phyloP scores from a whole-genome alignment of 2,888 invertebrate genomes.

The Cheilosia vernalis region DNA sequence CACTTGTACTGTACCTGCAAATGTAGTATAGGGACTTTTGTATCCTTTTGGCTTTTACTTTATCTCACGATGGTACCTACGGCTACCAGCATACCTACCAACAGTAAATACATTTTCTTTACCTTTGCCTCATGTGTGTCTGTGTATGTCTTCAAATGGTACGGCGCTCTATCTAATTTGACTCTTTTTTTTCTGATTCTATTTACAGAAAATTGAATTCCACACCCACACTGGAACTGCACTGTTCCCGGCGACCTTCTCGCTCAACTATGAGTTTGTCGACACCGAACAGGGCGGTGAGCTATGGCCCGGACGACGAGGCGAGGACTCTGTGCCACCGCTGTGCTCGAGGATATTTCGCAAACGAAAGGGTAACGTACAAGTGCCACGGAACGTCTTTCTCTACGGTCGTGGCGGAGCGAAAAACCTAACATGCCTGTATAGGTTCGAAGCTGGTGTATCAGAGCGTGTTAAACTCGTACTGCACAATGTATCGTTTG shows the following conservation, averaged over 20 bases:
- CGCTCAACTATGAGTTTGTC: slow-evolving; percentile 91
- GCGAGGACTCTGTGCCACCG: slow-evolving; percentile 83
- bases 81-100: slow-evolving; percentile 13
- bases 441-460: slow-evolving; percentile 88
- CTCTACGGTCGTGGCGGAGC: slow-evolving; percentile 93
- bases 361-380: slow-evolving; percentile 87
- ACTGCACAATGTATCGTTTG: slow-evolving; percentile 89
- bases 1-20: slow-evolving; percentile 57
- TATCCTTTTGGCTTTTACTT: slow-evolving; percentile 31
- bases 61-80: slow-evolving; percentile 40
- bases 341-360: slow-evolving; percentile 87
- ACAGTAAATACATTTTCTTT: slow-evolving; percentile 68
- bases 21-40: slow-evolving; percentile 28
- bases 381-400: slow-evolving; percentile 89
- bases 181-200: slow-evolving; percentile 37
- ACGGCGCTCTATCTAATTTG: slow-evolving; percentile 49
- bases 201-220: slow-evolving; percentile 84
- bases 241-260: slow-evolving; percentile 90
- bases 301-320: slow-evolving; percentile 85
- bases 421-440: slow-evolving; percentile 89
- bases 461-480: slow-evolving; percentile 88
- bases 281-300: slow-evolving; percentile 91
- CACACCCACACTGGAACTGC: slow-evolving; percentile 89
- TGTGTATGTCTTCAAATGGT: slow-evolving; percentile 58
- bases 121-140: slow-evolving; percentile 47